Base-by-base conservation (phyloP, 2,113 vertebrate genomes). In the Tonatia bakeri region DNA sequence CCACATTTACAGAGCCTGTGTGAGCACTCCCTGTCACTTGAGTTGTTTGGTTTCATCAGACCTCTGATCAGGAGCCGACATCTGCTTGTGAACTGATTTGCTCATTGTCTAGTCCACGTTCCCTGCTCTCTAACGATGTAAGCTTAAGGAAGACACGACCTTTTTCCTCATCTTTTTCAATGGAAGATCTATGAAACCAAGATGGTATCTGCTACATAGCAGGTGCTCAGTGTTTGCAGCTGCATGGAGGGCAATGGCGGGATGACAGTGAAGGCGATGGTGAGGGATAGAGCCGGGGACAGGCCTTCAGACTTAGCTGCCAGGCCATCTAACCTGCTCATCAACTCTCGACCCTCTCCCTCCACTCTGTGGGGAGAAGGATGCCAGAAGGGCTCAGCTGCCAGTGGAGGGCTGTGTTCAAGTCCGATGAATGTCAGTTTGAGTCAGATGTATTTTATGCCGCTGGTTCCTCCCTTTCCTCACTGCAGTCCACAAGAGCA, bases 181-280 rank as follows among this genome's bases (percentile, higher is more conserved):
- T 47, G n/a, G 19, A 40, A 56, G 54, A 38, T 17, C 40, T 38
- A 16, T 86, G 65, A 84, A 95, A 26, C 52, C 33, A 75, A 54
- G 7, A 64, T 8, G 11, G 61, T 17, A 15, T 13, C 22, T 5
- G 22, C 59, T 52, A 7, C 3, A 3, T 0, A 69, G 45, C 1
- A 17, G 3, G 38, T 16, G 13, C 54, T 65, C 43, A 12, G 20
- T 7, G 13, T 36, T 45, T 24, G 52, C 22, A 2, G 59, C 16
- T 56, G 15, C 38, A 0, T 14, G 24, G 45, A 56, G n/a, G 19
- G 22, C 2, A 33, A 4, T 4, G 61, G 69, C 0, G 14, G n/a
- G 26, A 10, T 40, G 40, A 33, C 4, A 31, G 31, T 0, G 22
- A 86, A 31, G 31, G 73, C 0, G 19, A 54, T 1, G n/a, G 22